Evolutionary conservation across 2,888 invertebrate species (phyloP).

Genomic region (Timema podura): DNA sequence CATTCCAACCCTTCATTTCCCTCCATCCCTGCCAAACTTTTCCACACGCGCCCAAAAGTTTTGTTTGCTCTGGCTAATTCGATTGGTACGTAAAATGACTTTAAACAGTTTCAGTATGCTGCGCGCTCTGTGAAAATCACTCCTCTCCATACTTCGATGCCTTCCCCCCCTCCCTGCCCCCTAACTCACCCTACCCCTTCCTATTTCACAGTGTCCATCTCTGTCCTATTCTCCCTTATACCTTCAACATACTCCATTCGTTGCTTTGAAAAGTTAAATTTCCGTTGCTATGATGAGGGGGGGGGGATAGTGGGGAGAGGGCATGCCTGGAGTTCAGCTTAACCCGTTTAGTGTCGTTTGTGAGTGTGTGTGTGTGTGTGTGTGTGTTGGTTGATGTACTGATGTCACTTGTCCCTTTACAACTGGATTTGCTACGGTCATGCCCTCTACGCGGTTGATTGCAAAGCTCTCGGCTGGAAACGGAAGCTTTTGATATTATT

Average conservation of each 20-base stretch:
- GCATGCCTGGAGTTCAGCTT: no score
- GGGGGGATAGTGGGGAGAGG: no score
- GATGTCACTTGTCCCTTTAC: no score
- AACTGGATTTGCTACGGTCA: no score
- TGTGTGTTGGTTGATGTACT: no score
- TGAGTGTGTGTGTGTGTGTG: no score
- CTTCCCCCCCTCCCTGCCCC: neutral
- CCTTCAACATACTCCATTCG: no score
- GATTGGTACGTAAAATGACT: constrained; percentile 29
- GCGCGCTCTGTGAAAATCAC: neutral
- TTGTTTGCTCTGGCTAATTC: constrained; percentile 22
- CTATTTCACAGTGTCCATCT: no score
- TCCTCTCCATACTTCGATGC: neutral
- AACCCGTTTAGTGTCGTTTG: no score
- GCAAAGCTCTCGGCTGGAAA: no score
- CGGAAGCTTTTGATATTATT: neutral
- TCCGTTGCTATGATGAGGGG: constrained; percentile 10
- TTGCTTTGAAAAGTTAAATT: constrained; percentile 11
- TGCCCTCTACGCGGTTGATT: no score
- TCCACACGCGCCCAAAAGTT: constrained; percentile 9
- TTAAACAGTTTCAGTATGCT: constrained; percentile 21
- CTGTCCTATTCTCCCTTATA: no score
- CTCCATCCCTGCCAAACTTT: neutral
- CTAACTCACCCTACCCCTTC: neutral
- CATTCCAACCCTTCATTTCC: neutral